A percentile compares a stretch with the other conserved stretches of the same genome.
phyloP scores from a whole-genome alignment of 1,140 invertebrate species.

The Drosophila repleta region DNA sequence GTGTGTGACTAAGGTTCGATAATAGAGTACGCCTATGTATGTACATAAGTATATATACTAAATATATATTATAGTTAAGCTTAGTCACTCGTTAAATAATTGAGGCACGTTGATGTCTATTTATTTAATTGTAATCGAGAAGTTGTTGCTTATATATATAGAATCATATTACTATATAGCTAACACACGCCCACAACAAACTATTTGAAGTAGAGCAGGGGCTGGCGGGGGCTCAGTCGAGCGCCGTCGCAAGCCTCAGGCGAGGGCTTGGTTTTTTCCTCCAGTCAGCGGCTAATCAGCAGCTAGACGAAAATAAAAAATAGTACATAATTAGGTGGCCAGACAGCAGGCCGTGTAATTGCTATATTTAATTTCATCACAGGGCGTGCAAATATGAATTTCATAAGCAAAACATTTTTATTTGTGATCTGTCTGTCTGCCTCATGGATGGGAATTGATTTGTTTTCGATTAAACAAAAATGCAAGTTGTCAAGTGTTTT shows the following conservation, averaged over 20 bases:
- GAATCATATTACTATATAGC: neutral
- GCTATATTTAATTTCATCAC: conserved; percentile 67
- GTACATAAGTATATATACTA: neutral
- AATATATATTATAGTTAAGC: conserved; percentile 20
- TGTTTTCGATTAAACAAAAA: conserved; percentile 50
- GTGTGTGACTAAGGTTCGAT: conserved; percentile 26
- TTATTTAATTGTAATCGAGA: conserved; percentile 28
- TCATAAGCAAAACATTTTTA: conserved; percentile 34
- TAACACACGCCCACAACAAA: conserved; percentile 26
- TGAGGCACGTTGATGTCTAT: conserved; percentile 32
- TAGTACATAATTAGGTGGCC: neutral
- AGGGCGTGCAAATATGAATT: conserved; percentile 14
- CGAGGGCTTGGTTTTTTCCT: conserved; percentile 50
- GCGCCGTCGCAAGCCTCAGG: neutral
- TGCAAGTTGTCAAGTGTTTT: conserved; percentile 42
- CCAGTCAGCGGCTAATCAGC: conserved; percentile 33
- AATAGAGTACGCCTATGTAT: conserved; percentile 38
- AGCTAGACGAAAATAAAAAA: conserved; percentile 37
- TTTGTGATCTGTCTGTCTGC: conserved; percentile 29
- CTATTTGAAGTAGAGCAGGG: neutral
- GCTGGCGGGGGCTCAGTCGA: conserved; percentile 1
- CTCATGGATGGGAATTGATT: conserved; percentile 53
- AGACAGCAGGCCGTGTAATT: conserved; percentile 55
- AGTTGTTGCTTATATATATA: neutral
- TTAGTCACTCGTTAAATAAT: conserved; percentile 24